These are phyloP conservation scores for Apostichopus japonicus DNA, from an alignment of 35 echinoderm and acorn worm genomes.

Conservation along the genomic window DNA sequence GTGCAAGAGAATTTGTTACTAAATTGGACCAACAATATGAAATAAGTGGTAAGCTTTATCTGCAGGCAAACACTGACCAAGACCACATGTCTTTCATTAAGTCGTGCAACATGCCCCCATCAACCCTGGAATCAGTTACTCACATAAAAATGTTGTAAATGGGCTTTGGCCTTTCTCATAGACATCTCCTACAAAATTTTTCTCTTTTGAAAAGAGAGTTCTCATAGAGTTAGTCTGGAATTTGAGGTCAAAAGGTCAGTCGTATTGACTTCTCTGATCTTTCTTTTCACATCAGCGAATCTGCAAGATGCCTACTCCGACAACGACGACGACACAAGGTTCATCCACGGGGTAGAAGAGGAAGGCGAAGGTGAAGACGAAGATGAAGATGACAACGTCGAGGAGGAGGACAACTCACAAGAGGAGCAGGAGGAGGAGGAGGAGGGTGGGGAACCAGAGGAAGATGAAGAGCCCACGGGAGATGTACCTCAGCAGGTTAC, in stretches of 20 bases:
- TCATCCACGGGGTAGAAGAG: slow-evolving; percentile 34
- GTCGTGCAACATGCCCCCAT: too few relatives aligned
- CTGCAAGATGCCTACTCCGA: slow-evolving; percentile 49
- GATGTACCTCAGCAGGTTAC: slow-evolving; percentile 27
- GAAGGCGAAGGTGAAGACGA: slow-evolving; percentile 30
- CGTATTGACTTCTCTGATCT: not conserved
- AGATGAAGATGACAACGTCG: slow-evolving; percentile 24
- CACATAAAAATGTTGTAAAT: too few relatives aligned
- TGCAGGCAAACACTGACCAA: too few relatives aligned
- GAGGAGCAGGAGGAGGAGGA: not conserved
- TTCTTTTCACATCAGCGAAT: slow-evolving; percentile 28
- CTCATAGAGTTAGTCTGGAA: too few relatives aligned
- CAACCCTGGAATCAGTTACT: too few relatives aligned
- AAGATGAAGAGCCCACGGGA: slow-evolving; percentile 23
- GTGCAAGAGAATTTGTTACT: too few relatives aligned
- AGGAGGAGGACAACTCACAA: slow-evolving; percentile 25
- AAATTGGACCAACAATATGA: too few relatives aligned
- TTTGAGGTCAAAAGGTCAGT: not conserved
- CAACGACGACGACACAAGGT: slow-evolving; percentile 8
- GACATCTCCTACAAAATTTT: too few relatives aligned
- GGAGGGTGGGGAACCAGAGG: slow-evolving; percentile 34
- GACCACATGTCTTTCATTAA: too few relatives aligned
- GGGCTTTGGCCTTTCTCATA: too few relatives aligned
- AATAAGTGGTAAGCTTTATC: too few relatives aligned
- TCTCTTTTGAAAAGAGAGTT: too few relatives aligned